phyloP scores from a whole-genome alignment of 2,888 invertebrate species.

The Andrena chrysosceles region DNA sequence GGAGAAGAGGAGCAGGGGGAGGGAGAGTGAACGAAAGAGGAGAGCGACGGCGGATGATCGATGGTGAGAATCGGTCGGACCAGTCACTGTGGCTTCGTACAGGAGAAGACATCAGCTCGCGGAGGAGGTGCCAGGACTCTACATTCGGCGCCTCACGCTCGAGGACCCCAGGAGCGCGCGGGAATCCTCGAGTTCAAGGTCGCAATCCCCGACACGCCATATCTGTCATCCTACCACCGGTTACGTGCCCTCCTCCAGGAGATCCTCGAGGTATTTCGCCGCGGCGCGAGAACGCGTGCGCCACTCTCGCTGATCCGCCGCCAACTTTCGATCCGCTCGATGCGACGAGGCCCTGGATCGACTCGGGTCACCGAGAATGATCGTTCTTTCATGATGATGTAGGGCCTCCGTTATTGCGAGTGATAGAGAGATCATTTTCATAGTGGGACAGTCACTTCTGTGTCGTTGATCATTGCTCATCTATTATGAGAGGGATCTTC shows the following conservation, averaged over 20 bases:
- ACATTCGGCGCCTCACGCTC: constrained; percentile 82
- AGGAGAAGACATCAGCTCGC: constrained; percentile 80
- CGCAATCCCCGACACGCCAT: constrained; percentile 79
- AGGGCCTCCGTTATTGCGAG: background rate
- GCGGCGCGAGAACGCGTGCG: constrained; percentile 14
- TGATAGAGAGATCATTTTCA: too few species aligned
- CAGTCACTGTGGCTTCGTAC: constrained; percentile 81
- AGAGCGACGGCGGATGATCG: constrained; percentile 66
- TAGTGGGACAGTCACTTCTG: too few species aligned
- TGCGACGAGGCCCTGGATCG: background rate
- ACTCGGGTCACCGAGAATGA: constrained; percentile 25
- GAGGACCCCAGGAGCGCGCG: constrained; percentile 81
- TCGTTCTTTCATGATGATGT: background rate
- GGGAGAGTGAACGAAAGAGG: constrained; percentile 30
- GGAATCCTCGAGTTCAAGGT: constrained; percentile 78
- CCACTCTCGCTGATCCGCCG: constrained; percentile 22
- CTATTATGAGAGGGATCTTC: too few species aligned
- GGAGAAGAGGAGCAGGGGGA: background rate
- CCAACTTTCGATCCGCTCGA: constrained; percentile 15
- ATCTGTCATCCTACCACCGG: constrained; percentile 81
- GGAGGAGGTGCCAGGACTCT: constrained; percentile 83
- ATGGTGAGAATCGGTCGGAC: constrained; percentile 72
- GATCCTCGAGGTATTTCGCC: constrained; percentile 68
- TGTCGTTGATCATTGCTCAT: too few species aligned
- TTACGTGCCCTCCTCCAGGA: constrained; percentile 77